Percentiles rank a stretch among this genome's conserved stretches.
Conservation (phyloP, 1,140 invertebrate species). For the Kradibia gibbosae region DNA sequence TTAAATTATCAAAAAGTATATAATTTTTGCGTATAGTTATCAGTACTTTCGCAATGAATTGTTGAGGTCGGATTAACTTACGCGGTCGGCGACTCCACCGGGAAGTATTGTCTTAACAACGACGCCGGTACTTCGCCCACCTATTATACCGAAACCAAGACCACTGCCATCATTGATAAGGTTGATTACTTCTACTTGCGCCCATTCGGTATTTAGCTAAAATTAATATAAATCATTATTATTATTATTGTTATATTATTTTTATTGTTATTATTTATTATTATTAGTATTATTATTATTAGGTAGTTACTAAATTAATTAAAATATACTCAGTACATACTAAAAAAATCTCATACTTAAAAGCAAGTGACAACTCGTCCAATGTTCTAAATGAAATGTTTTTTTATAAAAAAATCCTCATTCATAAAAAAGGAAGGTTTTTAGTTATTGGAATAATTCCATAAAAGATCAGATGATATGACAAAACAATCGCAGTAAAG, state of each 20-base stretch:
- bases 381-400: too few relatives aligned
- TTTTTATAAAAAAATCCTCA: too few relatives aligned
- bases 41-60: not conserved
- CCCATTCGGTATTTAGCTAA: slow-evolving; percentile 91
- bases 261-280: too few relatives aligned
- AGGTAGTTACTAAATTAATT: too few relatives aligned
- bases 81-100: slow-evolving; percentile 94
- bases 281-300: too few relatives aligned
- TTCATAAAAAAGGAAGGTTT: not conserved
- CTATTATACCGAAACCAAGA: slow-evolving; percentile 97
- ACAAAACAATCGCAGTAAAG: too few relatives aligned
- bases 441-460: not conserved
- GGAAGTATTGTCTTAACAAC: slow-evolving; percentile 98
- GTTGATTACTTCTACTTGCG: slow-evolving; percentile 96
- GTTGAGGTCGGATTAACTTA: slow-evolving; percentile 66
- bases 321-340: too few relatives aligned
- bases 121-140: slow-evolving; percentile 95
- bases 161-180: slow-evolving; percentile 96
- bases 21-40: not conserved
- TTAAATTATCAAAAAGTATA: not conserved
- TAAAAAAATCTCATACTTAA: too few relatives aligned
- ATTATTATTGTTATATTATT: too few relatives aligned
- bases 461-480: not conserved
- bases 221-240: slow-evolving; percentile 43
- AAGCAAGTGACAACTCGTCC: too few relatives aligned